Conservation (phyloP, 37 sponge, comb jelly and placozoan genomes). For the Ephydatia muelleri region DNA sequence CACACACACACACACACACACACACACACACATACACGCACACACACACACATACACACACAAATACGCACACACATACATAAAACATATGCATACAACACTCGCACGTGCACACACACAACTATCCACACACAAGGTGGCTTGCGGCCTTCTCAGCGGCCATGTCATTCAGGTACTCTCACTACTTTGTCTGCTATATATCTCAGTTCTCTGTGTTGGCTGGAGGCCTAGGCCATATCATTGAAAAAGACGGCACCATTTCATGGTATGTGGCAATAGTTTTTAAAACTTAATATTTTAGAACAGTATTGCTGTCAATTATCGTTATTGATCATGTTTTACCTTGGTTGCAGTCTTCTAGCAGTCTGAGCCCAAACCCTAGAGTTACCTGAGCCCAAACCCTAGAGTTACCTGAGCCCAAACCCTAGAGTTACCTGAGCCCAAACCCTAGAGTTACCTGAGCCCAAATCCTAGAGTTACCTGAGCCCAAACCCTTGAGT, state of each 20-base stretch:
- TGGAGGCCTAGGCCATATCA: constrained; percentile 63
- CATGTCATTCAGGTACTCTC: constrained; percentile 85
- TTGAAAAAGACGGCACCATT: background rate
- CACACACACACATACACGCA: constrained; percentile 25
- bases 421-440: no score
- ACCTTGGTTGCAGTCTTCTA: no score
- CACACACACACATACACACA: constrained; percentile 39
- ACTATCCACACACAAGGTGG: constrained; percentile 77
- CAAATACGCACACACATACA: constrained; percentile 38
- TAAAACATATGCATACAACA: background rate
- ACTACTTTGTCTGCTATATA: constrained; percentile 86
- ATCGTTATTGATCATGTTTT: no score
- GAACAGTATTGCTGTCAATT: background rate
- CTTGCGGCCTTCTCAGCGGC: constrained; percentile 85
- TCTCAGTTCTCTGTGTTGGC: constrained; percentile 71
- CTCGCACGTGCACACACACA: no score
- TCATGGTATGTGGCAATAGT: background rate
- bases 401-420: no score
- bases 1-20: constrained; percentile 5
- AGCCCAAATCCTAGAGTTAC: no score
- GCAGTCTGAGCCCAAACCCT: no score
- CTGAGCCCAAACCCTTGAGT: no score
- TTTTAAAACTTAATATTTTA: background rate
- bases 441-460: no score
- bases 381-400: no score